These are phyloP conservation scores for Orthonevra nobilis DNA, from an alignment of 2,888 invertebrate species.

Conservation along the genomic window DNA sequence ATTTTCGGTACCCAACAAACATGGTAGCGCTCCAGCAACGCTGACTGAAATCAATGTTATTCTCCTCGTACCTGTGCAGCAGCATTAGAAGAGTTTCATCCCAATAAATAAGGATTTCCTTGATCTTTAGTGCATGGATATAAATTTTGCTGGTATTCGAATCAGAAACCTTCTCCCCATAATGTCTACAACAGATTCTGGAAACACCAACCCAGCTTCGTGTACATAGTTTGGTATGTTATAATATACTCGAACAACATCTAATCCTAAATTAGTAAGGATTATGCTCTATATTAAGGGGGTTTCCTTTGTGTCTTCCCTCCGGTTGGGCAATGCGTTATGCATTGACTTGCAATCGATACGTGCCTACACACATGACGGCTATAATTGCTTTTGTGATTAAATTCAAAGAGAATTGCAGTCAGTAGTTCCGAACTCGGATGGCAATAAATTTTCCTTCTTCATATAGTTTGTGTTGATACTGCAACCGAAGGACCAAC, in stretches of 20 bases:
- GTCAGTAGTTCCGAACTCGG: neutral
- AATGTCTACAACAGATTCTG: slow-evolving; percentile 47
- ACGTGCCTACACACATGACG: slow-evolving; percentile 4
- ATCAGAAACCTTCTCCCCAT: neutral
- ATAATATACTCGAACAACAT: no score
- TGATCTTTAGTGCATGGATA: slow-evolving; percentile 64
- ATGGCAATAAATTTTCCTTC: neutral
- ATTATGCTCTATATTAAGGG: slow-evolving; percentile 8
- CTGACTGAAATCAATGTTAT: slow-evolving; percentile 33
- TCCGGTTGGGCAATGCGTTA: slow-evolving; percentile 1
- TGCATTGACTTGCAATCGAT: slow-evolving; percentile 30
- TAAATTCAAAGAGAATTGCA: neutral
- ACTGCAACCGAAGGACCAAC: no score
- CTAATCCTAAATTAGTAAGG: slow-evolving; percentile 19
- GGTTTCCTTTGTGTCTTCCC: slow-evolving; percentile 15
- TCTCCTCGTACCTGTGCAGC: slow-evolving; percentile 20
- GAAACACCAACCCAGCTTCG: no score
- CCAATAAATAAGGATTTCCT: slow-evolving; percentile 66
- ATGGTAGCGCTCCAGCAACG: slow-evolving; percentile 19
- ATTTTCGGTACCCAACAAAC: slow-evolving; percentile 53
- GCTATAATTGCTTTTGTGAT: slow-evolving; percentile 7
- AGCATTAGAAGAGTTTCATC: slow-evolving; percentile 33
- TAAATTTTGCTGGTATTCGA: slow-evolving; percentile 29
- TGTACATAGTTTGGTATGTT: no score
- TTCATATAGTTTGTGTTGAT: no score